Conservation (phyloP, 2,888 invertebrate species). For the Entomobrya multifasciata region DNA sequence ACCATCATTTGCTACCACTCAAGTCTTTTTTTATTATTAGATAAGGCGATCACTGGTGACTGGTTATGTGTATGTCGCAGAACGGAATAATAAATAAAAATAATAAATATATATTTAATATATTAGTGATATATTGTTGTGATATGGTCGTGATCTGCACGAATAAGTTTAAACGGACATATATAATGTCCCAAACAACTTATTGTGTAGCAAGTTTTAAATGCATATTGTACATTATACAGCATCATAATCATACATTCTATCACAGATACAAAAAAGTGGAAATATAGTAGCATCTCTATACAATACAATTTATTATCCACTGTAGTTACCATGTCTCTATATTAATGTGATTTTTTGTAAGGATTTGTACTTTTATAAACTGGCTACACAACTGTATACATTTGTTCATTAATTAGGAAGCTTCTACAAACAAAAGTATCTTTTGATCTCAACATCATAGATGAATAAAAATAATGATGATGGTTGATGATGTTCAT, state of each 20-base stretch:
- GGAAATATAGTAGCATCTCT: too few species aligned
- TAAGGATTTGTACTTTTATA: slow-evolving; percentile 7
- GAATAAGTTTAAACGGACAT: slow-evolving; percentile 33
- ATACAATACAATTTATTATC: too few species aligned
- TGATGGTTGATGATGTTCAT: slow-evolving; percentile 19
- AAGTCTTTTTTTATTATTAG: slow-evolving; percentile 17
- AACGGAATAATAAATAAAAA: not conserved
- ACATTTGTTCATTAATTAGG: slow-evolving; percentile 35
- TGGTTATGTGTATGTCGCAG: not conserved
- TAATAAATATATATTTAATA: slow-evolving; percentile 33
- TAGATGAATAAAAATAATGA: not conserved
- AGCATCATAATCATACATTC: too few species aligned
- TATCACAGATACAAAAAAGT: too few species aligned
- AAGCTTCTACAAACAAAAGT: slow-evolving; percentile 12
- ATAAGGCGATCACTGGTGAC: slow-evolving; percentile 8
- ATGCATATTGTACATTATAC: too few species aligned
- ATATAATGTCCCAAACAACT: too few species aligned
- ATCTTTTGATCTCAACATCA: not conserved
- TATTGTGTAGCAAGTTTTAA: too few species aligned
- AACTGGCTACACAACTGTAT: slow-evolving; percentile 5
- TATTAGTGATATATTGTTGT: slow-evolving; percentile 48
- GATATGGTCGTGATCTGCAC: slow-evolving; percentile 33
- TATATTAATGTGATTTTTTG: not conserved
- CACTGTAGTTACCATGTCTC: too few species aligned
- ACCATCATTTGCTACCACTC: slow-evolving; percentile 49